Evolutionary conservation across 1,140 invertebrate species (phyloP).

Genomic region (Drosophila ambigua): DNA sequence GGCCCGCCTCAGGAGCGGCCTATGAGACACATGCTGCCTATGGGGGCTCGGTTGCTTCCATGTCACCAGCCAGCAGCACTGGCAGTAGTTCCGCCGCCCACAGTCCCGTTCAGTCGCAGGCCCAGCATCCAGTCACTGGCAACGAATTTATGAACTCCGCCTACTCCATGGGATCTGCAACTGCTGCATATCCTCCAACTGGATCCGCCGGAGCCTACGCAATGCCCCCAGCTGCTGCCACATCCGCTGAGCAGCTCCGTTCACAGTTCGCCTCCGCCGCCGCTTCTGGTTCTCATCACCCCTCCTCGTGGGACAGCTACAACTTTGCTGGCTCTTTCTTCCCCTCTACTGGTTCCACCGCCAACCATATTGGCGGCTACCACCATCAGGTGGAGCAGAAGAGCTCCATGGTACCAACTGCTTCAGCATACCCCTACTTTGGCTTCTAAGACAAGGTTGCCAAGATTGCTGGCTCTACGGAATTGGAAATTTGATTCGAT

Average conservation of each 20-base stretch:
- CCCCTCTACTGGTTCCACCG: constrained; percentile 40
- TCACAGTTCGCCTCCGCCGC: constrained; percentile 77
- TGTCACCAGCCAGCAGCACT: constrained; percentile 72
- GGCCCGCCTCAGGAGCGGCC: constrained; percentile 36
- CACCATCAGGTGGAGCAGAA: constrained; percentile 65
- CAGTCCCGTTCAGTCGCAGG: constrained; percentile 64
- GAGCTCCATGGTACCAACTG: constrained; percentile 50
- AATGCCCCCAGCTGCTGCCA: constrained; percentile 56
- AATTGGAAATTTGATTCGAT: no score
- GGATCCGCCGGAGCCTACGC: constrained; percentile 34
- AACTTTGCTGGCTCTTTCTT: constrained; percentile 79
- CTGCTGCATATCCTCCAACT: constrained; percentile 25
- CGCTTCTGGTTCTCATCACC: constrained; percentile 68
- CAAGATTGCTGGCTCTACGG: no score
- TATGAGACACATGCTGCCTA: constrained; percentile 57
- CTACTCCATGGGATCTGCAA: constrained; percentile 35
- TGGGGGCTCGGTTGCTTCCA: constrained; percentile 77
- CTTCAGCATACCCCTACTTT: constrained; percentile 72
- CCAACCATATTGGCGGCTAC: constrained; percentile 67
- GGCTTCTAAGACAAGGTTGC: constrained; percentile 53
- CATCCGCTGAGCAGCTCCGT: constrained; percentile 76
- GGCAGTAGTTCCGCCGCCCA: constrained; percentile 74
- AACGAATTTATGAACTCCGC: constrained; percentile 56
- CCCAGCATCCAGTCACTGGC: constrained; percentile 11
- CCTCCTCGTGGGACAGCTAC: constrained; percentile 75